These are phyloP conservation scores for Poecilobothrus nobilitatus DNA, from an alignment of 2,888 invertebrate species.

Conservation along the genomic window DNA sequence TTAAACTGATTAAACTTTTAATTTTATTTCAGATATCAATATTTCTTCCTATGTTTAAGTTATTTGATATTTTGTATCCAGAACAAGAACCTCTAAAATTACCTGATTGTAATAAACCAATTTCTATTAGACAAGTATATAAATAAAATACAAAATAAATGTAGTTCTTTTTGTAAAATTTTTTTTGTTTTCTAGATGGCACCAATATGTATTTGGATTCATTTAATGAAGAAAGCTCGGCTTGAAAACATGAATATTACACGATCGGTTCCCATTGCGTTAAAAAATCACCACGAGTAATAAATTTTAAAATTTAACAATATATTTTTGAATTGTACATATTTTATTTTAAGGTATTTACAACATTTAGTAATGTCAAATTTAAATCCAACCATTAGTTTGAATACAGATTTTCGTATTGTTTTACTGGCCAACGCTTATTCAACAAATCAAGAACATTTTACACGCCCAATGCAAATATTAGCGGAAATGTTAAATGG, in stretches of 20 bases:
- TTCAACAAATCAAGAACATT: conserved; percentile 84
- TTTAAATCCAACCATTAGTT: conserved; percentile 63
- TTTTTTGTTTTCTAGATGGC: conserved; percentile 55
- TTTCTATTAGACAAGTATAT: conserved; percentile 46
- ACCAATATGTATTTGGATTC: conserved; percentile 94
- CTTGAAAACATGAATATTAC: conserved; percentile 72
- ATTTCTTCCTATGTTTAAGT: conserved; percentile 79
- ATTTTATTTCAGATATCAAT: conserved; percentile 56
- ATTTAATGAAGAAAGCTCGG: conserved; percentile 87
- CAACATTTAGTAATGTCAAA: conserved; percentile 75
- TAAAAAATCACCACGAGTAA: conserved; percentile 77
- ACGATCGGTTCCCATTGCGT: conserved; percentile 66
- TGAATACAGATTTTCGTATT: conserved; percentile 82
- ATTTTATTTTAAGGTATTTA: conserved; percentile 56
- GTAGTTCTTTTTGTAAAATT: not conserved
- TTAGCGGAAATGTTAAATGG: conserved; percentile 79
- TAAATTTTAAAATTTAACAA: conserved; percentile 29
- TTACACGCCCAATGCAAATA: conserved; percentile 84
- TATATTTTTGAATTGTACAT: not conserved
- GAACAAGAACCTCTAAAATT: conserved; percentile 84
- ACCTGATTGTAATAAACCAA: conserved; percentile 79
- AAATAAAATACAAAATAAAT: not conserved
- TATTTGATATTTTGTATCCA: conserved; percentile 87
- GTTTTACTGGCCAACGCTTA: conserved; percentile 91
- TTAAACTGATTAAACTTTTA: conserved; percentile 20